Evolutionary conservation across 2,888 invertebrate genomes (phyloP), one percentile per base, ranked within the genome.

Genomic region (Stegophylla sp.): DNA sequence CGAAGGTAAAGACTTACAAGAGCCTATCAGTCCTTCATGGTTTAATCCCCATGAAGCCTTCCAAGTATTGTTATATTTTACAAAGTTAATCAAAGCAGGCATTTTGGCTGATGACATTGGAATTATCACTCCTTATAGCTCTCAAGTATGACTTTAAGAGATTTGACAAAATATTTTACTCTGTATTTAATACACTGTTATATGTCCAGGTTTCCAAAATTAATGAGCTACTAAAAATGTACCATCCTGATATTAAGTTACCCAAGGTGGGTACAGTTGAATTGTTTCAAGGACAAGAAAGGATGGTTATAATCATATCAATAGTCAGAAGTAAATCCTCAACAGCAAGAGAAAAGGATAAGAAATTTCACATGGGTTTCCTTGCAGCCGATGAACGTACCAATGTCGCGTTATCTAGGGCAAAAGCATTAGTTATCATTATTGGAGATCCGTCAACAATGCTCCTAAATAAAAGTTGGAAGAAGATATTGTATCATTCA

Each of bases 351-450:
- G 12, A 56, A 20, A 9, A 12, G 12, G 56, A 56, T 56, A 91
- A 83, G 82, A 89, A 4, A 87, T 86, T 76, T 88, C 89, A 83
- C 1, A 86, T 95, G 48, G 93, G 93, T 1, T 95, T 95, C 85
- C 88, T 95, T 0, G 88, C 90, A 26, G 91, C 91, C 83, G 91
- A 92, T 0, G 92, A 93, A 86, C 89, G 97, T 82, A 89, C 97
- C 84, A 98, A 97, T 87, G 97, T 97, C 0, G 92, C 95, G 1
- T 89, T 97, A 71, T 96, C 95, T 0, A 90, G 97, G 83, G 94
- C 95, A 13, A 91, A 93, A 86, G 90, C 92, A 10, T 88, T 96
- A 41, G 89, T 94, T 7, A 89, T 97, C 56, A 88, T 97, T 73
- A 89, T 96, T 84, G 97, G 97, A 64, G 93, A 96, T 88, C 95